Percentiles rank a stretch among this genome's conserved stretches.
Conservation (phyloP, 2,113 vertebrate genomes). For the Oenanthe oenanthe region DNA sequence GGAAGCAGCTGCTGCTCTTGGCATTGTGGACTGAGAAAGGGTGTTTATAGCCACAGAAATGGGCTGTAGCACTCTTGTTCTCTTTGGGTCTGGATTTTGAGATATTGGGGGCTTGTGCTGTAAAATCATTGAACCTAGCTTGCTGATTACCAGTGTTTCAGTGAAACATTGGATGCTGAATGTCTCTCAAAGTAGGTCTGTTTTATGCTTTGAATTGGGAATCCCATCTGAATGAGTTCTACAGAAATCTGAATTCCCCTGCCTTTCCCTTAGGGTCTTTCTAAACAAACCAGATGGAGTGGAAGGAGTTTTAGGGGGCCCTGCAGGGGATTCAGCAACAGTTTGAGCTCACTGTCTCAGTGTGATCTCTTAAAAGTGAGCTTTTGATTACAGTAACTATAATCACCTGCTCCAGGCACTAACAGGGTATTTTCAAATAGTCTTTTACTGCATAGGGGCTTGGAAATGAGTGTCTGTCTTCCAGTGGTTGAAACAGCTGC, state of each 20-base stretch:
- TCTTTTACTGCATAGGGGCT: background rate
- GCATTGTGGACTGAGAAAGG: background rate
- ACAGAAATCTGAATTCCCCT: background rate
- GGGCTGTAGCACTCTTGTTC: background rate
- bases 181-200: background rate
- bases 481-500: background rate
- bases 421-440: background rate
- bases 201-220: background rate
- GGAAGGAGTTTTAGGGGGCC: background rate
- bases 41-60: background rate
- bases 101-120: background rate
- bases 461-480: background rate
- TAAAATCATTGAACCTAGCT: background rate
- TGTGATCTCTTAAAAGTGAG: background rate
- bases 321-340: background rate
- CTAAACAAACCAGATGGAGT: background rate
- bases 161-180: background rate
- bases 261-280: background rate
- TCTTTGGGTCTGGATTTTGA: background rate
- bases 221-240: background rate
- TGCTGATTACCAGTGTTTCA: background rate
- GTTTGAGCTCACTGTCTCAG: background rate
- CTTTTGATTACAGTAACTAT: background rate
- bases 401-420: background rate
- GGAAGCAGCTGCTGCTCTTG: background rate